Base-by-base conservation (phyloP, 2,113 vertebrate genomes). In the Tor tambroides region DNA sequence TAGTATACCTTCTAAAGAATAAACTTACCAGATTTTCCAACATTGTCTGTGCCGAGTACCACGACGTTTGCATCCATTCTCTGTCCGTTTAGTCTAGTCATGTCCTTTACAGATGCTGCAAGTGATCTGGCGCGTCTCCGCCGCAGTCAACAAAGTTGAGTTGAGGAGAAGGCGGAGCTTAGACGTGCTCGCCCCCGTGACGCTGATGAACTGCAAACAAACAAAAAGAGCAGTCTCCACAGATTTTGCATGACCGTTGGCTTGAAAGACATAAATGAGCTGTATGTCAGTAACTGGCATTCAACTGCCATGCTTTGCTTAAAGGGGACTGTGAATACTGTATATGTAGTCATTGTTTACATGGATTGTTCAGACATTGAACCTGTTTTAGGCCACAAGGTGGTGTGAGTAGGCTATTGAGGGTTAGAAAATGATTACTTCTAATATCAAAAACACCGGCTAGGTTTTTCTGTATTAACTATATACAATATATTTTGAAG, bases 1-100 rank as follows among this genome's bases (percentile, higher is more conserved):
- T 56, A 12, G 49, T 10, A 72, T 38, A 38, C 14, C 5, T 6
- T 14, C 76, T 76, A 46, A 26, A 28, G 12, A 15, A 6, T 23
- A 71, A 72, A 71, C 90, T 88, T 88, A 96, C 96, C 96, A 86
- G 96, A 96, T 91, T 97, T 97, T 4, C 96, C 96, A 10, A 97
- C 96, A 0, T 90, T 94, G 21, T 95, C 96, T 0, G 94, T 96
- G 26, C 96, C 96, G 89, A 97, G 90, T 0, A 97, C 87, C 0
- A 96, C 93, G 63, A 97, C 92, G 15, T 97, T 96, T 0, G 94
- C 95, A 80, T 97, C 95, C 95, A 96, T 89, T 6, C 86, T 93
- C 78, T 86, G n/a, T 41, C 76, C 77, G 76, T 76, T 81, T 9
- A 84, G 71, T 87, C 84, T 88, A 26, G 89, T 23, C 87, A 54